Percentiles rank a stretch among this genome's conserved stretches.
These are phyloP conservation scores for Bucco capensis DNA, from an alignment of 2,113 vertebrate genomes.

Conservation along the genomic window DNA sequence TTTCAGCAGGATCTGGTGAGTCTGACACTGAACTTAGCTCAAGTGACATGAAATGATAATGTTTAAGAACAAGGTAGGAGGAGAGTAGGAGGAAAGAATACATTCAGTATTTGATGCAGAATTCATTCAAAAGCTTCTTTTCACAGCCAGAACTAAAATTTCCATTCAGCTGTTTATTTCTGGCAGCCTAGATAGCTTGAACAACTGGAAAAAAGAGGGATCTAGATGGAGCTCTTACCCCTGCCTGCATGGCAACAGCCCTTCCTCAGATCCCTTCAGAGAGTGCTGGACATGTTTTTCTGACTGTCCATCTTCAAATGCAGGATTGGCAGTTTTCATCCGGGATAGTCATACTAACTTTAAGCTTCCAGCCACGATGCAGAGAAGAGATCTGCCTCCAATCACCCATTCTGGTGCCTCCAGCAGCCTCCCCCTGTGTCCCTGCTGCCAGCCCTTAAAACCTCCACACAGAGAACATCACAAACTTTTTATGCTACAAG, in stretches of 20 bases:
- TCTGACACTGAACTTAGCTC: slow-evolving; percentile 54
- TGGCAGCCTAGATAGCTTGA: slow-evolving; percentile 5
- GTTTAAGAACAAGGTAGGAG: slow-evolving; percentile 57
- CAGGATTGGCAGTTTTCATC: neutral
- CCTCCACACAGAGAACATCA: neutral
- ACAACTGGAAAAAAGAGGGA: neutral
- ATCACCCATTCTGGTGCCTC: neutral
- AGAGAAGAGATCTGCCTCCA: neutral
- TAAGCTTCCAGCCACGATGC: neutral
- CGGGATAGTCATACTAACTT: neutral
- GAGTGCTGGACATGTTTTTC: neutral
- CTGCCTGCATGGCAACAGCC: neutral
- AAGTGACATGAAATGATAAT: slow-evolving; percentile 60
- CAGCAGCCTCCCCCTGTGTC: neutral
- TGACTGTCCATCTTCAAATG: neutral
- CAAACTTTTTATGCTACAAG: neutral
- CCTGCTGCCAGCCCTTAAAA: neutral
- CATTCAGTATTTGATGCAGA: slow-evolving; percentile 28
- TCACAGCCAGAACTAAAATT: slow-evolving; percentile 43
- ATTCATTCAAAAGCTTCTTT: slow-evolving; percentile 59
- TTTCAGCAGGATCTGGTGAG: slow-evolving; percentile 44
- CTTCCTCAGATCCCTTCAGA: neutral
- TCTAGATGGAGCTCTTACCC: neutral
- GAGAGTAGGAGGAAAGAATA: slow-evolving; percentile 53
- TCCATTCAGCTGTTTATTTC: slow-evolving; percentile 49